Percentiles rank a stretch among this genome's conserved stretches.
phyloP scores from a whole-genome alignment of 2,888 invertebrate species.

The Leuctra nigra region DNA sequence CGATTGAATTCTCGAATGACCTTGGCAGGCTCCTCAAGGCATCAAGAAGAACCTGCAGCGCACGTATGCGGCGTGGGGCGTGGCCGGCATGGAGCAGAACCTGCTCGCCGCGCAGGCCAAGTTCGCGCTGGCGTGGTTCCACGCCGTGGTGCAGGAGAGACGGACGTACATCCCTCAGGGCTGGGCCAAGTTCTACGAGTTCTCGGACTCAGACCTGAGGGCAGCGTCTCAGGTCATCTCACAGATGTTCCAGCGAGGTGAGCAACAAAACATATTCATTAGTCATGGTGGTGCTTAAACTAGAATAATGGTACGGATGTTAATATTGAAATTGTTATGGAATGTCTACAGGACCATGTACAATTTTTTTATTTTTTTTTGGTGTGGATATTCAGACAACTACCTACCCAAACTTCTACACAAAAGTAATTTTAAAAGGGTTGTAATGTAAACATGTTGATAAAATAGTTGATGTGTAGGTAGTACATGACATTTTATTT shows the following conservation, averaged over 20 bases:
- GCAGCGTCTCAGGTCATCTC: constrained; percentile 63
- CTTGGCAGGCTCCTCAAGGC: constrained; percentile 71
- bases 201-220: constrained; percentile 71
- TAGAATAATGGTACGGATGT: too few relatives aligned
- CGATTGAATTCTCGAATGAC: constrained; percentile 2
- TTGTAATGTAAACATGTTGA: too few relatives aligned
- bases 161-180: constrained; percentile 89
- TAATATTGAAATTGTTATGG: too few relatives aligned
- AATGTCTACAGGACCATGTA: too few relatives aligned
- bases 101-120: constrained; percentile 35
- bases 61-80: constrained; percentile 64
- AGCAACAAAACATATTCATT: too few relatives aligned
- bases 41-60: constrained; percentile 72
- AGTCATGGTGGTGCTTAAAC: too few relatives aligned
- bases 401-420: too few relatives aligned
- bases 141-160: constrained; percentile 86
- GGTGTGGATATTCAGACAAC: too few relatives aligned
- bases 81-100: constrained; percentile 27
- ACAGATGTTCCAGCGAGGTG: constrained; percentile 40
- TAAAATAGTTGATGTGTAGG: too few relatives aligned
- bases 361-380: too few relatives aligned
- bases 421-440: too few relatives aligned
- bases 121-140: constrained; percentile 78
- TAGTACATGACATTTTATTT: too few relatives aligned
- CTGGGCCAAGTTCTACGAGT: constrained; percentile 86